Conservation (phyloP, 2,888 invertebrate genomes). For the Empis livida region DNA sequence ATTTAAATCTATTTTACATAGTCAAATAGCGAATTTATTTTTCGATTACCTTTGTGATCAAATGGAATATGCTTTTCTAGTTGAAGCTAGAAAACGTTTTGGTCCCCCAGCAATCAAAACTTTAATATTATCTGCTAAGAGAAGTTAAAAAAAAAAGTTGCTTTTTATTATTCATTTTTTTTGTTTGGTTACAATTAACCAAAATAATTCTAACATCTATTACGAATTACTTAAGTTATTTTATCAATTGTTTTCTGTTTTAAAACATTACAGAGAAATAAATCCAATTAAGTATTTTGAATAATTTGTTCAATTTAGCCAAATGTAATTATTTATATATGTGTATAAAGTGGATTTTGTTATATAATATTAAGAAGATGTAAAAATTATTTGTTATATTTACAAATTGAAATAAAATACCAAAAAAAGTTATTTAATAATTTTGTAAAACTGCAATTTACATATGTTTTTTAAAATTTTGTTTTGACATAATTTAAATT, state of each 20-base stretch:
- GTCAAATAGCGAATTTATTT: constrained; percentile 80
- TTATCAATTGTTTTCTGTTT: neutral
- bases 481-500: no score
- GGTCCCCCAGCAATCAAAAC: constrained; percentile 56
- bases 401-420: neutral
- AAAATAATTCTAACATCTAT: no score
- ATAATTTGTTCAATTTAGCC: neutral
- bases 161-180: no score
- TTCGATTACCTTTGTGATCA: constrained; percentile 92
- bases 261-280: no score
- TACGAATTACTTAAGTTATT: neutral
- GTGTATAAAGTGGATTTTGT: neutral
- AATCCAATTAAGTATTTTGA: neutral
- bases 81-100: constrained; percentile 65
- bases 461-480: no score
- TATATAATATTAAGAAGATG: no score
- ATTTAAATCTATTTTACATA: constrained; percentile 79
- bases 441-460: neutral
- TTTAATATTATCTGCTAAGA: constrained; percentile 25
- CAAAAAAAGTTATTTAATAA: neutral
- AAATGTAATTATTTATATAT: neutral
- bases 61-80: constrained; percentile 89
- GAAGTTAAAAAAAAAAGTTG: constrained; percentile 20
- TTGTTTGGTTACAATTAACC: no score
- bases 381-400: neutral